phyloP scores from a whole-genome alignment of 2,113 vertebrate species.

The Microtus montanus region DNA sequence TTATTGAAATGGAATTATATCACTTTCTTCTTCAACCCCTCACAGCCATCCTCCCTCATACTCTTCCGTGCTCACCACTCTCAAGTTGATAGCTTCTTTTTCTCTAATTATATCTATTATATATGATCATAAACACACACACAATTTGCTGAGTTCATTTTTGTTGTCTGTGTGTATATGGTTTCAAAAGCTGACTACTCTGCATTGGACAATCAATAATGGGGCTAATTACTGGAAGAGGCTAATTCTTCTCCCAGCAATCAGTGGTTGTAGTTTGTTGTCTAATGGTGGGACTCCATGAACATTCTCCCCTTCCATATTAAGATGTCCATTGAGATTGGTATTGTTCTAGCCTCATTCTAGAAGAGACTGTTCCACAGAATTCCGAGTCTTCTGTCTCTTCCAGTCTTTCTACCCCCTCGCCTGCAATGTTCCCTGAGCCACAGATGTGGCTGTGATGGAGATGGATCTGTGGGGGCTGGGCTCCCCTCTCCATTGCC shows the following conservation, averaged over 20 bases:
- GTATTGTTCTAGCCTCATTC: not conserved
- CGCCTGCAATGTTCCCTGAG: not conserved
- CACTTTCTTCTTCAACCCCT: not conserved
- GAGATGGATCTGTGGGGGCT: not conserved
- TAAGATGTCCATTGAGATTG: not conserved
- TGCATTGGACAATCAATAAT: not conserved
- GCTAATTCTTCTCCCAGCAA: not conserved
- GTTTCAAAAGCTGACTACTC: not conserved
- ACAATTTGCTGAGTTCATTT: not conserved
- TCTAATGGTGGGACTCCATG: not conserved
- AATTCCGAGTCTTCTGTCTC: not conserved
- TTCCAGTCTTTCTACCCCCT: not conserved
- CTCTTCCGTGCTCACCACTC: not conserved
- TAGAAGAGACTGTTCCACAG: not conserved
- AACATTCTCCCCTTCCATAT: too few relatives aligned
- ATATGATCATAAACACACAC: not conserved
- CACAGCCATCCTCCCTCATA: not conserved
- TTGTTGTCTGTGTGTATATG: not conserved
- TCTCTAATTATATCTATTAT: not conserved
- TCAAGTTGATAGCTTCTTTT: not conserved
- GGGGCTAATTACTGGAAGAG: not conserved
- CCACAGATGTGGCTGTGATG: not conserved
- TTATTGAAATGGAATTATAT: not conserved
- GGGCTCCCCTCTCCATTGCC: not conserved
- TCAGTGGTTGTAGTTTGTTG: not conserved